phyloP scores from a whole-genome alignment of 2,113 vertebrate genomes.

The Phalacrocorax carbo region DNA sequence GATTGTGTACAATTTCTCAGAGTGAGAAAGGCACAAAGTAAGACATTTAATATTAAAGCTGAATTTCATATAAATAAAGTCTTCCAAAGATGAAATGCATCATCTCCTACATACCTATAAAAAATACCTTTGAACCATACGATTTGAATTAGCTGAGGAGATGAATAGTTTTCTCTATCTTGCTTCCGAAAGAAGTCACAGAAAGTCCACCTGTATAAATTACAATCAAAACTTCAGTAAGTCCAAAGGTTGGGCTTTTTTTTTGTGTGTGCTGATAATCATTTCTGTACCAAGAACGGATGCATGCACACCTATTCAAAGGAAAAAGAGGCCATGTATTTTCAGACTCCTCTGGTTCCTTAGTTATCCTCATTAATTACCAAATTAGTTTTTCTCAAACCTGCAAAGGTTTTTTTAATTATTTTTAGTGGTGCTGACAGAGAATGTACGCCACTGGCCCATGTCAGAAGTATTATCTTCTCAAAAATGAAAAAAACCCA shows the following conservation, averaged over 20 bases:
- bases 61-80: neutral
- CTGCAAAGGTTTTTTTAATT: neutral
- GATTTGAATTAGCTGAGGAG: conserved; percentile 78
- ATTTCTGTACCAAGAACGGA: neutral
- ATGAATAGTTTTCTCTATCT: conserved; percentile 43
- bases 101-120: conserved; percentile 77
- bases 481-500: neutral
- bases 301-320: neutral
- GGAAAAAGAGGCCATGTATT: neutral
- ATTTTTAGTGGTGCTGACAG: neutral
- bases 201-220: conserved; percentile 80
- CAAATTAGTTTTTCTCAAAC: neutral
- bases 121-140: conserved; percentile 82
- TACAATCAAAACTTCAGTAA: neutral
- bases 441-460: neutral
- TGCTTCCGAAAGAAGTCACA: conserved; percentile 64
- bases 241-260: neutral
- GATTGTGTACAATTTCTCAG: neutral
- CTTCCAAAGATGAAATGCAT: neutral
- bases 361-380: neutral
- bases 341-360: neutral
- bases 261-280: neutral
- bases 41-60: neutral
- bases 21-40: neutral
- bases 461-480: neutral